A percentile compares a stretch with the other conserved stretches of the same genome.
Conservation (phyloP, 1,140 invertebrate species). For the Apis mellifera region Amel_HAv3.1 CM009932.2:4746001-4746500, state of each 20-base stretch:
- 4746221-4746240: slow-evolving; percentile 29
- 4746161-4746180: neutral
- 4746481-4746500: neutral
- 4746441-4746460: slow-evolving; percentile 14
- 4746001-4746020: no score
- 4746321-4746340: slow-evolving; percentile 39
- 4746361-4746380: neutral
- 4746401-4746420: slow-evolving; percentile 34
- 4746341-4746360: neutral
- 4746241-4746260: slow-evolving; percentile 40
- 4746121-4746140: no score
- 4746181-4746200: slow-evolving; percentile 33
- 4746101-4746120: no score
- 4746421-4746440: neutral
- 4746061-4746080: no score
- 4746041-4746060: no score
- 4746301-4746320: slow-evolving; percentile 30
- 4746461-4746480: slow-evolving; percentile 21
- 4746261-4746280: slow-evolving; percentile 42
- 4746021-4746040: no score
- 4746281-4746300: slow-evolving; percentile 28
- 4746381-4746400: neutral
- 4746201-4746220: slow-evolving; percentile 27
- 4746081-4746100: no score
- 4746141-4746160: neutral